phyloP scores from a whole-genome alignment of 2,797 vertebrate species.

The Loris lydekkerianus region DNA sequence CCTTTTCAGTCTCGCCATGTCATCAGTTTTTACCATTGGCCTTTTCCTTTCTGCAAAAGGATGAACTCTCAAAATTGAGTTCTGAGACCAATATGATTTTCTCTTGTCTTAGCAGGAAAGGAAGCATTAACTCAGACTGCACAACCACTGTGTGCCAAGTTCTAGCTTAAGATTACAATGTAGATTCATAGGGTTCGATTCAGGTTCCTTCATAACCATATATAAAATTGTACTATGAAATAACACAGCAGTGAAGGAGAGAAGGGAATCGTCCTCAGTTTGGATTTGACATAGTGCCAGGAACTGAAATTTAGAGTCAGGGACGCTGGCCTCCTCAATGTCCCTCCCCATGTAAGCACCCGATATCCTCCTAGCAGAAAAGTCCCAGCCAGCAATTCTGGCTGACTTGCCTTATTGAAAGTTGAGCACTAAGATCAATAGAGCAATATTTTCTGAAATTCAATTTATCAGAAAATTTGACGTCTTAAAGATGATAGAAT shows the following conservation, averaged over 20 bases:
- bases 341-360: conserved; percentile 68
- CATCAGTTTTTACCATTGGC: neutral
- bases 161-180: neutral
- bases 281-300: neutral
- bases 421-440: conserved; percentile 86
- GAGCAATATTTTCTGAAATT: conserved; percentile 87
- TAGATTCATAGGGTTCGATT: neutral
- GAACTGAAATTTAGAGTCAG: conserved; percentile 52
- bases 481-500: conserved; percentile 87
- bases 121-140: too few species aligned
- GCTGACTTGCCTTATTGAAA: conserved; percentile 84
- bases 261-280: neutral
- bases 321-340: conserved; percentile 72
- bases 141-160: neutral
- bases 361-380: conserved; percentile 78
- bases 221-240: neutral
- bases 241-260: neutral
- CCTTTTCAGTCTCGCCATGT: neutral
- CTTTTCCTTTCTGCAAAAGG: conserved; percentile 27
- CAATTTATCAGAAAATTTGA: conserved; percentile 87
- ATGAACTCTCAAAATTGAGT: conserved; percentile 14
- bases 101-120: neutral
- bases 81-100: neutral
- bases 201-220: neutral
- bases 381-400: conserved; percentile 82